These are phyloP conservation scores for Drosophila seguyi DNA, from an alignment of 1,140 invertebrate genomes.

Conservation along the genomic window DNA sequence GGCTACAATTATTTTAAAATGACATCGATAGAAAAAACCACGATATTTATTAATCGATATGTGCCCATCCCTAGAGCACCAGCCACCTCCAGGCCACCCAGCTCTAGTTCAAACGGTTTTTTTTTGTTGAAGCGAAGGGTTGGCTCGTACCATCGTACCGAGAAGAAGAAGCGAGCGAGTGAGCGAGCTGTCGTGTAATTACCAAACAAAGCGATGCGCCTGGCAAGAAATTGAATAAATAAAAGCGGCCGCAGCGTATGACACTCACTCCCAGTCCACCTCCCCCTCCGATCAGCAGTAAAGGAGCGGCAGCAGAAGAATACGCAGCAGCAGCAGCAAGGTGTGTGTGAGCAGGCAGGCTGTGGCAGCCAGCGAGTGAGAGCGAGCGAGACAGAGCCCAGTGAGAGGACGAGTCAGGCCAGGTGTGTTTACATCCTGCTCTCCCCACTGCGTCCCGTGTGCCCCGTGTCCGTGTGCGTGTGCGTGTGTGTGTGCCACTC, in stretches of 20 bases:
- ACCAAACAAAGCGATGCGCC: constrained; percentile 46
- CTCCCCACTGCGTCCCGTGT: constrained; percentile 13
- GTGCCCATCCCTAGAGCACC: not conserved
- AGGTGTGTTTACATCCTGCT: constrained; percentile 48
- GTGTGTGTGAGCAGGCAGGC: constrained; percentile 17
- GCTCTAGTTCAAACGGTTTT: constrained; percentile 17
- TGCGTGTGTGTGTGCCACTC: constrained; percentile 9
- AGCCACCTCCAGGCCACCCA: constrained; percentile 1
- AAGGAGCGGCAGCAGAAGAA: constrained; percentile 23
- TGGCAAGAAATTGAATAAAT: constrained; percentile 49
- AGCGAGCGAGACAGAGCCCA: constrained; percentile 8
- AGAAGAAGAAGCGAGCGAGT: constrained; percentile 6
- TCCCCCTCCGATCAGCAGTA: constrained; percentile 17
- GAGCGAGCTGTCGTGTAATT: constrained; percentile 29
- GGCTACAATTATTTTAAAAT: no score
- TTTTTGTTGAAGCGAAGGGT: constrained; percentile 16
- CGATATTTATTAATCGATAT: not conserved
- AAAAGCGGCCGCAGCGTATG: constrained; percentile 39
- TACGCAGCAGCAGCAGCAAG: constrained; percentile 3
- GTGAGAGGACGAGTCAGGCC: constrained; percentile 22
- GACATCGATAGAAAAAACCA: not conserved
- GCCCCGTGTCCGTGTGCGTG: constrained; percentile 8
- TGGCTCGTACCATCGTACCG: constrained; percentile 4
- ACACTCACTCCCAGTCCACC: constrained; percentile 30
- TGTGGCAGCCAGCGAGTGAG: constrained; percentile 17